Conservation (phyloP, 2,797 vertebrate species). For the Oreortyx pictus region DNA sequence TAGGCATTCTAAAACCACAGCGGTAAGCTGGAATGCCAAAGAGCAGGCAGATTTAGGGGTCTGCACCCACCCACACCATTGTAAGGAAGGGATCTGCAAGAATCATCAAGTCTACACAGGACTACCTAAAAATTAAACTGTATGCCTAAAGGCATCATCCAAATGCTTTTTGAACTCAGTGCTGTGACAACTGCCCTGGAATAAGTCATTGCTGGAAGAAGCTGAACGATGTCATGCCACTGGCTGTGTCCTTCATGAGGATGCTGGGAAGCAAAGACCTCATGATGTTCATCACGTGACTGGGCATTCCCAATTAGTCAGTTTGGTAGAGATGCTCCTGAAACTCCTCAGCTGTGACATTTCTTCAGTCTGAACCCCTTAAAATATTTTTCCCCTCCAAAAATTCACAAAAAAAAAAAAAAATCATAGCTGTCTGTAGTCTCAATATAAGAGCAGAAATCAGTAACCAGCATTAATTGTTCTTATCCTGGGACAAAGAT, state of each 20-base stretch:
- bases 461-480: conserved; percentile 24
- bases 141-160: neutral
- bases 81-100: neutral
- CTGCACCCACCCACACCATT: neutral
- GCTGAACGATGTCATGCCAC: neutral
- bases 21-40: neutral
- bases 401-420: neutral
- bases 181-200: neutral
- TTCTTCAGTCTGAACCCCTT: neutral
- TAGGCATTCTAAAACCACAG: neutral
- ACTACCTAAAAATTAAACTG: neutral
- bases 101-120: neutral
- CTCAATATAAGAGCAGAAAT: neutral
- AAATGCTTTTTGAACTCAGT: neutral
- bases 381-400: neutral
- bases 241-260: neutral
- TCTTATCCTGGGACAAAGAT: conserved; percentile 58
- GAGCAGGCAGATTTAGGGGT: neutral
- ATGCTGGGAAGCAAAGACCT: neutral
- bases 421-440: rapidly evolving
- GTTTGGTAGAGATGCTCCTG: neutral
- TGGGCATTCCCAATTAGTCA: neutral
- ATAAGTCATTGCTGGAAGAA: neutral
- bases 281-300: neutral
- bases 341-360: neutral